Evolutionary conservation across 2,888 invertebrate genomes (phyloP), one percentile per base, ranked within the genome.

Genomic region (Noctua janthina): DNA sequence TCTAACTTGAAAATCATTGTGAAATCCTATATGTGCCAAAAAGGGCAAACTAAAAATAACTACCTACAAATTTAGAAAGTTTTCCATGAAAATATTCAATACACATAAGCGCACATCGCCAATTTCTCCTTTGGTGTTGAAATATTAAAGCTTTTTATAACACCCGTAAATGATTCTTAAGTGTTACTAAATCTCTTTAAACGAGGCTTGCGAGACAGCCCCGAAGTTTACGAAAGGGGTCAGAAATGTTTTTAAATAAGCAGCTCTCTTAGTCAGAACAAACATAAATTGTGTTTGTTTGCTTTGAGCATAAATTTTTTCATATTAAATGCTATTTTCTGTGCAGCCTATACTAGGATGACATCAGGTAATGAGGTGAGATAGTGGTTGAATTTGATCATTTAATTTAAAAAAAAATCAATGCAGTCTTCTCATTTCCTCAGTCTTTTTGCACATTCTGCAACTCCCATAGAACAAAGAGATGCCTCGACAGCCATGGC

Each of bases 121-220:
- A 79, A 64, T 79, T 74, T 59, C 29, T 49, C 29, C 15, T 15
- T 35, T 8, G 10, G 35, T 43, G 35, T 17, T 70, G n/a, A 66
- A 73, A 67, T 64, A 73, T 76, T 49, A 35, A 64, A 15, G 46
- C 20, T 67, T 73, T 83, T 85, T 78, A 59, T 64, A 35, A 46
- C 0, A 8, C 2, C 66, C 64, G 35, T 73, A 82, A 85, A 73
- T 75, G 70, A 74, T 73, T 82, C 35, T 51, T 46, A 56, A 81
- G 71, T 82, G 29, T 62, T 75, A 78, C 29, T 86, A 62, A 84
- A 79, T 85, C 75, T 79, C 23, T 13, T 15, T n/a, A 20, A 81
- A 81, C 23, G 73, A 71, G 13, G 17, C 66, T 39, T 13, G 20
- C 20, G 70, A 69, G 35, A 39, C 73, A n/a, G 20, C 39, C 39